Base-by-base conservation (phyloP, 2,113 vertebrate genomes). In the Spheniscus mendiculus region DNA sequence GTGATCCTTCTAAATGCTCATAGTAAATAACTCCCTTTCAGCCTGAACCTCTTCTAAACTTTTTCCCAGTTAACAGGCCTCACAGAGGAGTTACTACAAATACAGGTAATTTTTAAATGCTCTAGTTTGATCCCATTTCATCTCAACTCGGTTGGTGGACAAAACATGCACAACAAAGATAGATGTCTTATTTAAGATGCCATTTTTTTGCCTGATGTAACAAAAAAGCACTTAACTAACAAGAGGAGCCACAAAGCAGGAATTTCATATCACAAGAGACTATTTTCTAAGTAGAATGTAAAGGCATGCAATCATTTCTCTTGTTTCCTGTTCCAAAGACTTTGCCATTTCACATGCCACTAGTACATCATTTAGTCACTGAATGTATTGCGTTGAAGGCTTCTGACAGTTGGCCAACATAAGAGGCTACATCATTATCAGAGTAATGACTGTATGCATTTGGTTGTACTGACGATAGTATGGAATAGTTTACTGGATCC, bases 401-500 rank as follows among this genome's bases (percentile, higher is more conserved):
- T 87, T 93, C 65, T 92, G 90, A 45, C 66, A 87, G 32, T 55
- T 83, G 76, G 73, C 93, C 91, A 70, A 19, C 89, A 71, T 76
- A 67, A 95, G 77, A 93, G 83, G 83, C 77, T 66, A 13, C 69
- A 81, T 87, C 58, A 32, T 94, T 87, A 86, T 83, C 76, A 87
- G 76, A 58, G 62, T 58, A 86, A 76, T 38, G 67, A 36, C 53
- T 92, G 42, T 47, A 67, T 45, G 53, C 4, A 0, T 83, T 86
- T 73, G 52, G 56, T 80, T 89, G 71, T 77, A 50, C 73, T 82
- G 92, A 69, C 2, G 40, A 44, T 73, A 93, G 81, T 52, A 82
- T 93, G 86, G 95, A 96, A 94, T 71, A 81, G 84, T 92, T 97
- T 97, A 92, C 21, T 44, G 73, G 72, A 92, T 93, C 70, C 82